A percentile compares a stretch with the other conserved stretches of the same genome.
These are phyloP conservation scores for Sebastolobus alascanus DNA, from an alignment of 2,797 vertebrate species.

Conservation along the genomic window DNA sequence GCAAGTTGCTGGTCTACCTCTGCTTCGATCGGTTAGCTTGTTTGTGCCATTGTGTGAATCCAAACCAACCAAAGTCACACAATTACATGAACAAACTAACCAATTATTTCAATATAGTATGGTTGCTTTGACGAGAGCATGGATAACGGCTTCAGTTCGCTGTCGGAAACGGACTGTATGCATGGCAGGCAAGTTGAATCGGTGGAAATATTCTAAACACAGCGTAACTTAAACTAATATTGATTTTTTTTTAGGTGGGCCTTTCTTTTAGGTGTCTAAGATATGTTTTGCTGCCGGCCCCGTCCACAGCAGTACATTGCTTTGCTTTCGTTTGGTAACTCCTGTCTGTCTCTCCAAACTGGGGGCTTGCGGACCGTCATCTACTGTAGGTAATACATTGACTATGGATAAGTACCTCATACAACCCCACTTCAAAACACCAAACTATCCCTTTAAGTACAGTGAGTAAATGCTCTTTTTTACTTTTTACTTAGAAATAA, in stretches of 20 bases:
- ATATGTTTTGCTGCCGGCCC: not conserved
- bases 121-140: too few species aligned
- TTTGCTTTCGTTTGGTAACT: not conserved
- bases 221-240: not conserved
- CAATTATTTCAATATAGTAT: too few species aligned
- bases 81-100: too few species aligned
- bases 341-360: not conserved
- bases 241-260: not conserved
- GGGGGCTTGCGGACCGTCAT: not conserved
- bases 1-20: too few species aligned
- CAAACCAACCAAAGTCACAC: too few species aligned
- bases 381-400: not conserved
- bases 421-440: not conserved
- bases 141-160: too few species aligned
- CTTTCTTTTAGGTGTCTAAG: not conserved
- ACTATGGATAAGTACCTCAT: not conserved
- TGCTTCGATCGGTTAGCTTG: too few species aligned
- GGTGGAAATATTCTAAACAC: not conserved
- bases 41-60: too few species aligned
- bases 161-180: too few species aligned
- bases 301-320: not conserved
- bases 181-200: too few species aligned
- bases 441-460: not conserved
- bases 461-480: not conserved
- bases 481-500: slow-evolving; percentile 9